Conservation (phyloP, 1,140 invertebrate genomes). For the Coenobita brevimanus region DNA sequence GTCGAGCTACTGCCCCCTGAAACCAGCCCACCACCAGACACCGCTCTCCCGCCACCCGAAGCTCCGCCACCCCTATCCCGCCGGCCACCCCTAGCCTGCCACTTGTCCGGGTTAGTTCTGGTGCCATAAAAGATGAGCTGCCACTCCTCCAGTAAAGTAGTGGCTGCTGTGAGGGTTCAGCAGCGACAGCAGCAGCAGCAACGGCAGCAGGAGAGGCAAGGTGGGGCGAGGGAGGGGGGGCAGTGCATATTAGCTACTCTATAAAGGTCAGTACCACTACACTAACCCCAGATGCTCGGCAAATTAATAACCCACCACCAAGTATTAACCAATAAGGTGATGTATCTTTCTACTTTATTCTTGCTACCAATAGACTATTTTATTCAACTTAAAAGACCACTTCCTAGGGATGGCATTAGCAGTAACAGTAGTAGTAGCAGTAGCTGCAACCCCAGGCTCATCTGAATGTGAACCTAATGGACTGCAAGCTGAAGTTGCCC, state of each 20-base stretch:
- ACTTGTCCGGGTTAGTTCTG: constrained; percentile 56
- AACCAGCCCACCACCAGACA: background rate
- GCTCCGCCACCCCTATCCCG: constrained; percentile 45
- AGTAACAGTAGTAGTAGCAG: too few relatives aligned
- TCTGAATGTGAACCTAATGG: too few relatives aligned
- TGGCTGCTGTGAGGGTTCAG: constrained; percentile 20
- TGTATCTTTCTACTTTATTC: too few relatives aligned
- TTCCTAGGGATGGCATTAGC: too few relatives aligned
- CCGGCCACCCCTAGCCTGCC: constrained; percentile 53
- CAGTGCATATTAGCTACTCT: constrained; percentile 62
- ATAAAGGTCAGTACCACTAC: background rate
- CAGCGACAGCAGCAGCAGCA: constrained; percentile 51
- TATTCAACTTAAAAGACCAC: too few relatives aligned
- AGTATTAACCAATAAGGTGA: too few relatives aligned
- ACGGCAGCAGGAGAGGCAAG: constrained; percentile 31
- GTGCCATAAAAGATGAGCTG: constrained; percentile 58
- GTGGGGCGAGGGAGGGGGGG: constrained; percentile 28
- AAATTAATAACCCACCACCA: too few relatives aligned
- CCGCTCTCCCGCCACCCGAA: constrained; percentile 10
- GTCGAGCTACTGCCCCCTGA: too few relatives aligned
- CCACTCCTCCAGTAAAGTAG: constrained; percentile 53
- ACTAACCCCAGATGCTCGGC: too few relatives aligned
- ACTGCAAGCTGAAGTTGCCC: too few relatives aligned
- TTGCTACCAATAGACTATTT: too few relatives aligned
- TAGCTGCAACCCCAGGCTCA: too few relatives aligned